Evolutionary conservation across 2,113 vertebrate genomes (phyloP).

Genomic region (Rhineura floridana): DNA sequence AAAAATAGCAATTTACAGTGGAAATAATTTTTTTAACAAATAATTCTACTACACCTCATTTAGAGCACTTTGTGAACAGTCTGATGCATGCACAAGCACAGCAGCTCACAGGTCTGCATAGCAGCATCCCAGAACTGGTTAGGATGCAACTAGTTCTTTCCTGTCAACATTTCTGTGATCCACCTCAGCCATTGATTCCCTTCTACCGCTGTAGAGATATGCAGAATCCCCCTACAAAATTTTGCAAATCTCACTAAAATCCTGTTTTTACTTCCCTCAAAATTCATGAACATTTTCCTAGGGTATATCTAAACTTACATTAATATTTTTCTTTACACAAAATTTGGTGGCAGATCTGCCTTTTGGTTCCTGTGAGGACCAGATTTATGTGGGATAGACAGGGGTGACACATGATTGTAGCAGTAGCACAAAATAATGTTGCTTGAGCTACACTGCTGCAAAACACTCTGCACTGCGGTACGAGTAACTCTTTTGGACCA

Average conservation of each 20-base stretch:
- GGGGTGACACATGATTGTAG: background rate
- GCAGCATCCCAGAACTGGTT: background rate
- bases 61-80: background rate
- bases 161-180: background rate
- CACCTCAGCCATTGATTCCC: background rate
- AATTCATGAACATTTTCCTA: too few species aligned
- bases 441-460: background rate
- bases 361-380: too few species aligned
- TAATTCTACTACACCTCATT: background rate
- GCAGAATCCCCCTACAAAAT: too few species aligned
- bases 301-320: too few species aligned
- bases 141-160: background rate
- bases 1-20: background rate
- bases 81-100: background rate
- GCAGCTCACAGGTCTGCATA: background rate
- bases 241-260: too few species aligned
- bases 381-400: background rate
- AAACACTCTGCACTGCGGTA: background rate
- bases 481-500: background rate
- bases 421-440: background rate
- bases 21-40: background rate
- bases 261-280: too few species aligned
- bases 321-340: too few species aligned
- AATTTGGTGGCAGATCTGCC: too few species aligned
- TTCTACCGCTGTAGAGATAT: too few species aligned